Evolutionary conservation across 2,888 invertebrate genomes (phyloP).

Genomic region (Miltochrista miniata): DNA sequence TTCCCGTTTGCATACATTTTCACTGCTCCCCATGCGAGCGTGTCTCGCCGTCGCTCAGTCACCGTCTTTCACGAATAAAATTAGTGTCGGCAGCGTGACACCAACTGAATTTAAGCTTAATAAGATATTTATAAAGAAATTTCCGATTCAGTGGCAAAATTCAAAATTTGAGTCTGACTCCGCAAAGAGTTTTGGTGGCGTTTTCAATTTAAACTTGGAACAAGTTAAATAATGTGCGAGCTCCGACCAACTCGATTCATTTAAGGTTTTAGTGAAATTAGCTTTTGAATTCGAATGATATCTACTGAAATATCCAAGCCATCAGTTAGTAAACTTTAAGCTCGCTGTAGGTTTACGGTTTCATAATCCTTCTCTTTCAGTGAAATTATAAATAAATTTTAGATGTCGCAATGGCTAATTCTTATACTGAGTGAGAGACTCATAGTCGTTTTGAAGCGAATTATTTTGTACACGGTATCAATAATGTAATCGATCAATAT

Average conservation of each 20-base stretch:
- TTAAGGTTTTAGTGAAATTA: slow-evolving; percentile 83
- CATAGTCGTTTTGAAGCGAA: no score
- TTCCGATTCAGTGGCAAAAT: slow-evolving; percentile 83
- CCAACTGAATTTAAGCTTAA: slow-evolving; percentile 82
- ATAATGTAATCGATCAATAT: no score
- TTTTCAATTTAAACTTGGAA: slow-evolving; percentile 83
- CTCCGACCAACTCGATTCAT: slow-evolving; percentile 79
- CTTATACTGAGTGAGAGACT: no score
- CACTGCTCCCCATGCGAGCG: slow-evolving; percentile 51
- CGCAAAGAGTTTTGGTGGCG: slow-evolving; percentile 80
- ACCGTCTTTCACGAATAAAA: slow-evolving; percentile 81
- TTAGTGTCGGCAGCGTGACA: slow-evolving; percentile 83
- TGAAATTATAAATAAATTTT: slow-evolving; percentile 3
- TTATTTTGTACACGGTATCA: no score
- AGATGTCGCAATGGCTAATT: no score
- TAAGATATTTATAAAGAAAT: slow-evolving; percentile 84
- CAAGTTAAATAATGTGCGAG: slow-evolving; percentile 83
- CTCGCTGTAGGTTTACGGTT: slow-evolving; percentile 41
- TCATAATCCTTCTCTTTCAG: slow-evolving; percentile 51
- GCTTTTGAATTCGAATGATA: slow-evolving; percentile 78
- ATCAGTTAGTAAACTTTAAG: slow-evolving; percentile 52
- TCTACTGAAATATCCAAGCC: slow-evolving; percentile 65
- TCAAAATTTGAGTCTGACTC: slow-evolving; percentile 81
- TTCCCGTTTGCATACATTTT: slow-evolving; percentile 82
- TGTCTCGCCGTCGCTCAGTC: slow-evolving; percentile 53